Conservation (phyloP, 2,888 invertebrate genomes). For the Phaonia tiefii region DNA sequence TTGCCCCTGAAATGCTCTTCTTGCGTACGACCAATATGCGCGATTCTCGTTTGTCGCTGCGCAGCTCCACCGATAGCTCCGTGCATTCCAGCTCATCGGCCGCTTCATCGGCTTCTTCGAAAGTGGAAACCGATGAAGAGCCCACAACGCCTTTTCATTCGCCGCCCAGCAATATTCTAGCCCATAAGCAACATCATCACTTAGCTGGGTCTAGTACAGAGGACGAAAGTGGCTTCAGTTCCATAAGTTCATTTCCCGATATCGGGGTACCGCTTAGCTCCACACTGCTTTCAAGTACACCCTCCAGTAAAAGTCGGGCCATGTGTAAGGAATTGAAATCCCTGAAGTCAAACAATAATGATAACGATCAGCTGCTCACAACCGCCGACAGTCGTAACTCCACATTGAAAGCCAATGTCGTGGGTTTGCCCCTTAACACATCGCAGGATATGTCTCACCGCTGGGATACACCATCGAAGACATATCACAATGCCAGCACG, state of each 20-base stretch:
- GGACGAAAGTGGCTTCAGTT: conserved; percentile 92
- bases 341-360: conserved; percentile 3
- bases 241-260: conserved; percentile 92
- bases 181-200: conserved; percentile 59
- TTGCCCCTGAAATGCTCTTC: conserved; percentile 76
- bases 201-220: conserved; percentile 81
- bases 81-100: conserved; percentile 80
- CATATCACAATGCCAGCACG: conserved; percentile 74
- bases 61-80: conserved; percentile 80
- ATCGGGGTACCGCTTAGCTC: conserved; percentile 85
- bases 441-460: conserved; percentile 69
- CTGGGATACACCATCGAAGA: conserved; percentile 75
- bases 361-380: neutral
- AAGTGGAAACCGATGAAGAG: conserved; percentile 79
- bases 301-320: conserved; percentile 14
- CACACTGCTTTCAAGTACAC: conserved; percentile 69
- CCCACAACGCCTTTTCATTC: conserved; percentile 48
- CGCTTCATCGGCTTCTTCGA: conserved; percentile 77
- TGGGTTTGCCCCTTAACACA: conserved; percentile 74
- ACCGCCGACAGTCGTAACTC: conserved; percentile 77
- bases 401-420: conserved; percentile 77
- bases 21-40: conserved; percentile 78
- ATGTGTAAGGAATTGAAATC: conserved; percentile 43
- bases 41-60: conserved; percentile 79
- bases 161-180: conserved; percentile 54